A percentile compares a stretch with the other conserved stretches of the same genome.
Conservation (phyloP, 2,113 vertebrate genomes). For the Caloenas nicobarica region DNA sequence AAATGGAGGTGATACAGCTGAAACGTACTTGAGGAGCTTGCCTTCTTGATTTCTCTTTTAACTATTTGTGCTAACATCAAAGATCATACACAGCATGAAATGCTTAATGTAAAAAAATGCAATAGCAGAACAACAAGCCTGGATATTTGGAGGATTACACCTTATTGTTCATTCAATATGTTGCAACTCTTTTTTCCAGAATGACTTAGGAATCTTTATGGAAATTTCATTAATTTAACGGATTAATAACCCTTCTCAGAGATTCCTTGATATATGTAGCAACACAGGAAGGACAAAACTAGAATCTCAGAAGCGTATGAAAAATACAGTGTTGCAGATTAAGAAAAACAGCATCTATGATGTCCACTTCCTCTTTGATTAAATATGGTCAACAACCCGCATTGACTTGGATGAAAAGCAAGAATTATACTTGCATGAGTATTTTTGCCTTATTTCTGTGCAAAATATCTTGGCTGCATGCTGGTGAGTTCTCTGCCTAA, state of each 20-base stretch:
- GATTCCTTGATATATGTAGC: not conserved
- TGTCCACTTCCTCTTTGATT: not conserved
- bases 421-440: not conserved
- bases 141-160: not conserved
- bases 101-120: not conserved
- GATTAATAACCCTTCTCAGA: not conserved
- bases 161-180: not conserved
- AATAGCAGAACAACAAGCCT: not conserved
- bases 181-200: not conserved
- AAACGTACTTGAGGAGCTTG: not conserved
- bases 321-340: not conserved
- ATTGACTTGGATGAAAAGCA: not conserved
- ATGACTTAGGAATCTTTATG: not conserved
- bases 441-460: not conserved
- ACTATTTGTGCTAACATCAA: not conserved
- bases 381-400: not conserved
- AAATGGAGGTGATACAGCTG: not conserved
- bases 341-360: not conserved
- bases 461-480: not conserved
- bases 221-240: not conserved
- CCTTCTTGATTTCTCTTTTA: not conserved
- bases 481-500: not conserved
- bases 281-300: not conserved
- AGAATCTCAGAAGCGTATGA: not conserved
- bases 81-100: not conserved